Evolutionary conservation across 1,140 invertebrate genomes (phyloP).

Genomic region (Caenorhabditis inopinata): DNA sequence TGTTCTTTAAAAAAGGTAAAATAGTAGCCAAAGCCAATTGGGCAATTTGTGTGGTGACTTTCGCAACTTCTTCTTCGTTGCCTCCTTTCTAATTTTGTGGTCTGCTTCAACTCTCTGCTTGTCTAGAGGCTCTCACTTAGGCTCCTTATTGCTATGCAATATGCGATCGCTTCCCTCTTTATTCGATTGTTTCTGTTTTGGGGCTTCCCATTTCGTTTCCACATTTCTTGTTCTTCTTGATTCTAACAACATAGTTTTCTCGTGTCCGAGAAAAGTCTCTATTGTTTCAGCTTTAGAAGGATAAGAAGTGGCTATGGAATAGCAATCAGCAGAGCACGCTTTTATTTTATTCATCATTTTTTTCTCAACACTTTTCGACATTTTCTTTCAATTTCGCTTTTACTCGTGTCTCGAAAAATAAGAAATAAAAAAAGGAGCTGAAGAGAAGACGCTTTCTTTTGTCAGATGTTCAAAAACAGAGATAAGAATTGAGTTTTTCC

Average conservation of each 20-base stretch:
- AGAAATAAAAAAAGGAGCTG: not conserved
- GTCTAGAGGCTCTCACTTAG: slow-evolving; percentile 12
- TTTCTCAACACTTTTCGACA: not conserved
- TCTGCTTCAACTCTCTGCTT: slow-evolving; percentile 6
- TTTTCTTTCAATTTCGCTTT: slow-evolving; percentile 14
- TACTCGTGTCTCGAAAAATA: not conserved
- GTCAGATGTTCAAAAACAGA: slow-evolving; percentile 30
- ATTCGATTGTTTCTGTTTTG: not conserved
- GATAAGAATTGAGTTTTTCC: slow-evolving; percentile 30
- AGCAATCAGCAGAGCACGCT: slow-evolving; percentile 29
- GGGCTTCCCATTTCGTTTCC: not conserved
- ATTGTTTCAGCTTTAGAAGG: slow-evolving; percentile 1
- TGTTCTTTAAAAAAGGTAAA: not conserved
- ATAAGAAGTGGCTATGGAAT: not conserved
- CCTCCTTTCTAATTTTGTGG: not conserved
- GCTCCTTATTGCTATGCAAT: slow-evolving; percentile 19
- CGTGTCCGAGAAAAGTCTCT: not conserved
- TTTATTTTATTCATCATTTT: slow-evolving; percentile 10
- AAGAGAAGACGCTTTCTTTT: not conserved
- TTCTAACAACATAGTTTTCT: not conserved
- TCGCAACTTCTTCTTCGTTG: slow-evolving; percentile 13
- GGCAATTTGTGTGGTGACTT: slow-evolving; percentile 17
- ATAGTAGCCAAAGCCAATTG: not conserved
- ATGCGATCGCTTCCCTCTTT: not conserved
- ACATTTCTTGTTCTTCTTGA: not conserved